Conservation (phyloP, 2,113 vertebrate genomes). For the Calypte anna region DNA sequence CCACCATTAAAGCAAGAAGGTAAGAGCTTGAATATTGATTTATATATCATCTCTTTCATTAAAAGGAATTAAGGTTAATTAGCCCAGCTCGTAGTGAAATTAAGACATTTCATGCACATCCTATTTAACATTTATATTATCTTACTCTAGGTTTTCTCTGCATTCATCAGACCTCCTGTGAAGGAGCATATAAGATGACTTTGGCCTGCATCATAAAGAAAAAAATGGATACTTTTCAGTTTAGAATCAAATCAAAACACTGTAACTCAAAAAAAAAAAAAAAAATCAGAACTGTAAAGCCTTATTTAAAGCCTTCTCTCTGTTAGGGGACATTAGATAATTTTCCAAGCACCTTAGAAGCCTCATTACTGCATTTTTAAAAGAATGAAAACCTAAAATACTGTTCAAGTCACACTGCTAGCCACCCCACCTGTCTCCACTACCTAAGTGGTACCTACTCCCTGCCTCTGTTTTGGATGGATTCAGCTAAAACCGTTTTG, state of each 20-base stretch:
- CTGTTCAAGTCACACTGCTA: not conserved
- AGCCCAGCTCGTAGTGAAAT: not conserved
- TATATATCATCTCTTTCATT: not conserved
- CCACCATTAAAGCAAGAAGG: not conserved
- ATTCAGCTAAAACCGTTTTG: not conserved
- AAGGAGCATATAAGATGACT: not conserved
- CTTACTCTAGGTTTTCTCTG: not conserved
- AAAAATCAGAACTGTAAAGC: not conserved
- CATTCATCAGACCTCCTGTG: not conserved
- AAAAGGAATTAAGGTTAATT: conserved; percentile 22
- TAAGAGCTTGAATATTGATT: not conserved
- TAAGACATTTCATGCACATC: not conserved
- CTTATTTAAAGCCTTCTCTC: not conserved
- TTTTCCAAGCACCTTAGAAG: not conserved
- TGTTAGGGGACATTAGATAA: not conserved
- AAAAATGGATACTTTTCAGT: not conserved
- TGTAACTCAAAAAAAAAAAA: not conserved
- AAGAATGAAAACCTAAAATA: not conserved
- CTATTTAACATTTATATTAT: not conserved
- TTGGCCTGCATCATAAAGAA: not conserved
- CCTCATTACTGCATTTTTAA: not conserved
- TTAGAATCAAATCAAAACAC: not conserved
- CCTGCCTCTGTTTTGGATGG: not conserved
- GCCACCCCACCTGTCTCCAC: rapidly evolving
- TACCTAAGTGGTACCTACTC: not conserved